Conservation (phyloP, 2,888 invertebrate genomes). For the Calliphora vomitoria region DNA sequence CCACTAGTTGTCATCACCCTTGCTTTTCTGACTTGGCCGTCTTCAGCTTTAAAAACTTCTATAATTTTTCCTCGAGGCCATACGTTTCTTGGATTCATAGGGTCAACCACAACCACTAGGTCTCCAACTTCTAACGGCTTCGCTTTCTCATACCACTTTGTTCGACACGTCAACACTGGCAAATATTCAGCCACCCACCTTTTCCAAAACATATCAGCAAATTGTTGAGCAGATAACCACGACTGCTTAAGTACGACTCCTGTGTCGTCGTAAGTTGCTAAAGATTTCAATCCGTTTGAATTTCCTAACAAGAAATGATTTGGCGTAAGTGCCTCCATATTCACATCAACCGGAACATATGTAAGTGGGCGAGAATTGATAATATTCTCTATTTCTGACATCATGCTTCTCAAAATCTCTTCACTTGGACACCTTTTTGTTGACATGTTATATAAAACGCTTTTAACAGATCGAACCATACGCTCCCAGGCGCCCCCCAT, state of each 20-base stretch:
- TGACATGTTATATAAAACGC: too few relatives aligned
- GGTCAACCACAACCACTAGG: conserved; percentile 25
- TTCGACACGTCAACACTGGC: neutral
- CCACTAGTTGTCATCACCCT: neutral
- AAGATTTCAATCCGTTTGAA: neutral
- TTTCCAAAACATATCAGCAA: conserved; percentile 7
- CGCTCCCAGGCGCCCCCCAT: too few relatives aligned
- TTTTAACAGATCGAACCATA: too few relatives aligned
- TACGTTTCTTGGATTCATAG: conserved; percentile 17
- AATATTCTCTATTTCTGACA: neutral
- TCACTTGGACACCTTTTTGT: too few relatives aligned
- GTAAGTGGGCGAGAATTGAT: neutral
- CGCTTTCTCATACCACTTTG: neutral
- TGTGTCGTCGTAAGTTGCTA: neutral
- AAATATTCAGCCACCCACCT: neutral
- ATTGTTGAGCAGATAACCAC: neutral
- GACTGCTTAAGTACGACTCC: neutral
- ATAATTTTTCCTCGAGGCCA: conserved; percentile 25
- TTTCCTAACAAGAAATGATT: conserved; percentile 8
- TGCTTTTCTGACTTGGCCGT: conserved; percentile 5
- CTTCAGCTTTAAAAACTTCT: neutral
- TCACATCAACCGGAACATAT: conserved; percentile 3
- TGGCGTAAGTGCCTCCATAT: conserved; percentile 3
- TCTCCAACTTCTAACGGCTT: conserved; percentile 10
- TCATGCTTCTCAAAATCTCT: too few relatives aligned